A percentile compares a stretch with the other conserved stretches of the same genome.
Conservation (phyloP, 2,888 invertebrate genomes). For the Gasteruption jaculator region DNA sequence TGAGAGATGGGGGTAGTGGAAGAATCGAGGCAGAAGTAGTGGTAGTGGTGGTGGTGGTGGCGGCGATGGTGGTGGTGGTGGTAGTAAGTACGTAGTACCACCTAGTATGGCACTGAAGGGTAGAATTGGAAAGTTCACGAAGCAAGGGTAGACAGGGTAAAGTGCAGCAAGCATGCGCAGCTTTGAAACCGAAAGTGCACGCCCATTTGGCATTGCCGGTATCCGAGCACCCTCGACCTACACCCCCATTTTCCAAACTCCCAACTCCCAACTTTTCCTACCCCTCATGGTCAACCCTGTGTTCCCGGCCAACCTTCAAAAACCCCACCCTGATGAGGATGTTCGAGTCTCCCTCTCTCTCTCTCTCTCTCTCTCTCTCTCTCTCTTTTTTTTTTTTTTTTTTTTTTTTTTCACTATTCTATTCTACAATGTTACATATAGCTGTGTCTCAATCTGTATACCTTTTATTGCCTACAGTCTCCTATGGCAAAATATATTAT, state of each 20-base stretch:
- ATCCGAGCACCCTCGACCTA: constrained; percentile 49
- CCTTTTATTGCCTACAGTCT: too few relatives aligned
- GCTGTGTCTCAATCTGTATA: too few relatives aligned
- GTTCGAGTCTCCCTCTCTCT: constrained; percentile 11
- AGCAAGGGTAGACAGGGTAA: constrained; percentile 15
- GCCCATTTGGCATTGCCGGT: constrained; percentile 41
- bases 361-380: constrained; percentile 5
- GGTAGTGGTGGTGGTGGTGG: constrained; percentile 10
- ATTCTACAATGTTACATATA: too few relatives aligned
- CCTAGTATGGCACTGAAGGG: too few relatives aligned
- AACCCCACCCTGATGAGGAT: constrained; percentile 17
- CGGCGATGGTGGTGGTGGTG: constrained; percentile 19
- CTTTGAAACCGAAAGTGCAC: constrained; percentile 48
- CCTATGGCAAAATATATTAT: too few relatives aligned
- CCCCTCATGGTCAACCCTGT: constrained; percentile 40
- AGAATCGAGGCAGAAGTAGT: not conserved
- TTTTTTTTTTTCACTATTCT: too few relatives aligned
- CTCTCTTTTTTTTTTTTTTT: not conserved
- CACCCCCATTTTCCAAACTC: too few relatives aligned
- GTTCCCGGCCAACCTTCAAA: constrained; percentile 50
- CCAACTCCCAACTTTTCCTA: too few relatives aligned
- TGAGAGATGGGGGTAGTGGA: constrained; percentile 3
- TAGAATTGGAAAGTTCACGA: constrained; percentile 10
- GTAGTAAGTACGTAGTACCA: too few relatives aligned
- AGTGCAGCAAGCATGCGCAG: constrained; percentile 40